Evolutionary conservation across 2,888 invertebrate species (phyloP), one percentile per base, ranked within the genome.

Genomic region (Agrotis puta): DNA sequence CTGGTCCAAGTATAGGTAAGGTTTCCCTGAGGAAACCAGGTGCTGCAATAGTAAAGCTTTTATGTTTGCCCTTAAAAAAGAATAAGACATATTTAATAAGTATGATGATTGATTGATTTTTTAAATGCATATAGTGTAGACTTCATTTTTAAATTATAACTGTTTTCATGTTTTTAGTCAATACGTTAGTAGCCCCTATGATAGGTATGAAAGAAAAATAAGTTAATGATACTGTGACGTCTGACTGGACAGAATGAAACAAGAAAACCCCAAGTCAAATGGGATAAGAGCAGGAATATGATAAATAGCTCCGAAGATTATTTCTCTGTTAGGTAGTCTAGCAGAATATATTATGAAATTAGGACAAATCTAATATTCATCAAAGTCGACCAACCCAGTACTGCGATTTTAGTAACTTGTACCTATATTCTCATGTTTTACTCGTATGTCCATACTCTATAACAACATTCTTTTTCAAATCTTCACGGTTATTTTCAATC

Each of bases 11-110:
- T 59, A 47, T 48, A 51, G 7, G 33, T 61, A n/a, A n/a, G n/a
- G n/a, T n/a, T n/a, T n/a, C 56, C 56, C 64, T 75, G 54, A 11
- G 20, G n/a, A 64, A 78, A 5, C 20, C 33, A n/a, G n/a, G n/a
- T n/a, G n/a, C n/a, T n/a, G n/a, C n/a, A n/a, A n/a, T n/a, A n/a
- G n/a, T n/a, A n/a, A n/a, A n/a, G n/a, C n/a, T n/a, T n/a, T n/a
- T n/a, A n/a, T n/a, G n/a, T n/a, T n/a, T n/a, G n/a, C n/a, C n/a
- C n/a, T n/a, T n/a, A n/a, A n/a, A n/a, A n/a, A n/a, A n/a, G n/a
- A n/a, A n/a, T n/a, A n/a, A n/a, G n/a, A n/a, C n/a, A n/a, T n/a
- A n/a, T n/a, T n/a, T n/a, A n/a, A n/a, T n/a, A n/a, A n/a, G n/a
- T n/a, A n/a, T n/a, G n/a, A n/a, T n/a, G n/a, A n/a, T n/a, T n/a